Conservation (phyloP, 2,113 vertebrate species). For the Alethe diademata region DNA sequence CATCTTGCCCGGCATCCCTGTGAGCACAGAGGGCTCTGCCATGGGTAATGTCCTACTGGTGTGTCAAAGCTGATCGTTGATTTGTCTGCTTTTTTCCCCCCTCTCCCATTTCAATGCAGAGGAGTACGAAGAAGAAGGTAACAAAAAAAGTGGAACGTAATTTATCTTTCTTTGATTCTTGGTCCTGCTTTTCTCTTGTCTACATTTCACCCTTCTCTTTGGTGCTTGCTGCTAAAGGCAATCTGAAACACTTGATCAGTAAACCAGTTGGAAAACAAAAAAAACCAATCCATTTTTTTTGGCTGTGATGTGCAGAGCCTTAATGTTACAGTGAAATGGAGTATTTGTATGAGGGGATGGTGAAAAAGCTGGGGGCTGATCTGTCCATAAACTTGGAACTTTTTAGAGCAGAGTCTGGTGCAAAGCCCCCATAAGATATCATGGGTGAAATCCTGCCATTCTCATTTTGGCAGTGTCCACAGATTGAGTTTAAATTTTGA, state of each 20-base stretch:
- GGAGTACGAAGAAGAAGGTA: conserved; percentile 91
- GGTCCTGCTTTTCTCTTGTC: conserved; percentile 35
- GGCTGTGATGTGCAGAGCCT: neutral
- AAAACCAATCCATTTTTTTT: fast-evolving
- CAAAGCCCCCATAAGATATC: neutral
- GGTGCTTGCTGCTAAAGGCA: conserved; percentile 35
- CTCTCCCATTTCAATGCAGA: conserved; percentile 68
- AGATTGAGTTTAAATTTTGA: neutral
- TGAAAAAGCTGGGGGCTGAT: neutral
- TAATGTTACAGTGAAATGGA: fast-evolving
- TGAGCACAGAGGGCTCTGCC: neutral
- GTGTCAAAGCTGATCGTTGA: neutral
- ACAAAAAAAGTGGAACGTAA: conserved; percentile 63
- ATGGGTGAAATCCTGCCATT: neutral
- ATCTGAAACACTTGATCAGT: neutral
- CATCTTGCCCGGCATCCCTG: neutral
- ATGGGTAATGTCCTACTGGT: neutral
- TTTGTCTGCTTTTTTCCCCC: conserved; percentile 9
- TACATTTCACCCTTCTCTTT: conserved; percentile 55
- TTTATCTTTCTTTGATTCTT: neutral
- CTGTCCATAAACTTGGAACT: fast-evolving
- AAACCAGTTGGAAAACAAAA: neutral
- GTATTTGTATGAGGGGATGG: neutral
- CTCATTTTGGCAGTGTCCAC: neutral
- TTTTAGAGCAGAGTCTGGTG: neutral